Percentiles rank a stretch among this genome's conserved stretches.
phyloP scores from a whole-genome alignment of 1,140 invertebrate genomes.

The Sminthurinus signatus region DNA sequence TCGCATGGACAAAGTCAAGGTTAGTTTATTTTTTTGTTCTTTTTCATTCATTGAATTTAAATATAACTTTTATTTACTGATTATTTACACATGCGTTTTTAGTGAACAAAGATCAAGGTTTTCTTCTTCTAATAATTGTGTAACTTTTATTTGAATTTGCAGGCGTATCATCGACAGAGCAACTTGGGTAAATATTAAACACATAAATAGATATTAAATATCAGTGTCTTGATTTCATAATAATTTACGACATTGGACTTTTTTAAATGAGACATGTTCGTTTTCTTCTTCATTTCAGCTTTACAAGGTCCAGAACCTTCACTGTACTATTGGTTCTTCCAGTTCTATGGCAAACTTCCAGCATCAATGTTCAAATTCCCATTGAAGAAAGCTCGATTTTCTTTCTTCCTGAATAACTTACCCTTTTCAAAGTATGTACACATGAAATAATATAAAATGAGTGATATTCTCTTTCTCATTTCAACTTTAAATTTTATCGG shows the following conservation, averaged over 20 bases:
- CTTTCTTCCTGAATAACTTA: conserved; percentile 10
- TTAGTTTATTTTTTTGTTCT: neutral
- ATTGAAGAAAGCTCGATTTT: conserved; percentile 5
- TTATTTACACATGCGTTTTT: neutral
- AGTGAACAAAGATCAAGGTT: no score
- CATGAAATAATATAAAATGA: no score
- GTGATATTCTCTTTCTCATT: no score
- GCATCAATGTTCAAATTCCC: neutral
- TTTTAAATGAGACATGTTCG: no score
- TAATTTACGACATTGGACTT: no score
- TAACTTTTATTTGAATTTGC: neutral
- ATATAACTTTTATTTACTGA: no score
- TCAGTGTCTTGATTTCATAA: no score
- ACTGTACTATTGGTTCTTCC: conserved; percentile 15
- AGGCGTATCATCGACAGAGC: conserved; percentile 5
- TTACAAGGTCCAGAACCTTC: conserved; percentile 5
- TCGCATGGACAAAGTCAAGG: neutral
- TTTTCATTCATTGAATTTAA: neutral
- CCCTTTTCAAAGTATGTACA: conserved; percentile 5
- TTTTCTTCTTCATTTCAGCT: no score
- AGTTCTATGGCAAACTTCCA: conserved; percentile 6
- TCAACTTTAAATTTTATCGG: no score
- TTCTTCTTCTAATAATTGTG: no score
- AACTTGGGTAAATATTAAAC: no score
- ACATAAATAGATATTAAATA: no score